These are phyloP conservation scores for Margaritifera margaritifera DNA, from an alignment of 2,888 invertebrate genomes.

Conservation along the genomic window DNA sequence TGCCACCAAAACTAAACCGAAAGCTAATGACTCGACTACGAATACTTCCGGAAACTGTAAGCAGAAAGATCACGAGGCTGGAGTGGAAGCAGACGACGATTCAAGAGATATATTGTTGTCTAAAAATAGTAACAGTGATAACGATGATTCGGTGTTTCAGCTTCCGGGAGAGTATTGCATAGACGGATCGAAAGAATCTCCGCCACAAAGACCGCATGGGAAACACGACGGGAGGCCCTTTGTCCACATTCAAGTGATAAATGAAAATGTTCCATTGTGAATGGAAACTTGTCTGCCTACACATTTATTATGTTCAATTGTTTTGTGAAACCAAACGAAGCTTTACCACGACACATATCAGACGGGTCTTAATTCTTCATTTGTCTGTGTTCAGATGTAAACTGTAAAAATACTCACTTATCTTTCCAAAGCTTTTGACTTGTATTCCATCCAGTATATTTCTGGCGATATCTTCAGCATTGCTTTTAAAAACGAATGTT, in stretches of 20 bases:
- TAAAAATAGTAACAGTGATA: conserved; percentile 41
- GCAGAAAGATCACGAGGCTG: conserved; percentile 12
- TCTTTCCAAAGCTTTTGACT: too few species aligned
- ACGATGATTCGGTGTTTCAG: conserved; percentile 58
- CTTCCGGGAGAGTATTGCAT: conserved; percentile 39
- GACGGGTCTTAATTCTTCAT: too few species aligned
- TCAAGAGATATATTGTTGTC: conserved; percentile 32
- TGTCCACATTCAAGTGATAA: conserved; percentile 44
- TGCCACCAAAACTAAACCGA: conserved; percentile 29
- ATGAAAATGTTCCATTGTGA: conserved; percentile 45
- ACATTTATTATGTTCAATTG: too few species aligned
- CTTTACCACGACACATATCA: too few species aligned
- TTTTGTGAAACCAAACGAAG: too few species aligned
- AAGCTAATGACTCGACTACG: conserved; percentile 12
- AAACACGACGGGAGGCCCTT: conserved; percentile 25
- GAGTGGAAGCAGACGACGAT: conserved; percentile 36
- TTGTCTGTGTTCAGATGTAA: too few species aligned
- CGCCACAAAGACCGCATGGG: conserved; percentile 6
- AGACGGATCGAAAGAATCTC: conserved; percentile 28
- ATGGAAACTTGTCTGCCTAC: too few species aligned
- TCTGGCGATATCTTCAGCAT: too few species aligned
- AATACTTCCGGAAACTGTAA: conserved; percentile 4
- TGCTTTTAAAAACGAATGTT: too few species aligned
- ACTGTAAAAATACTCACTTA: too few species aligned
- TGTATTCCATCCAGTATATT: too few species aligned